Percentiles rank a stretch among this genome's conserved stretches.
These are phyloP conservation scores for Actinemys pallida DNA, from an alignment of 2,113 vertebrate genomes.

Conservation along the genomic window DNA sequence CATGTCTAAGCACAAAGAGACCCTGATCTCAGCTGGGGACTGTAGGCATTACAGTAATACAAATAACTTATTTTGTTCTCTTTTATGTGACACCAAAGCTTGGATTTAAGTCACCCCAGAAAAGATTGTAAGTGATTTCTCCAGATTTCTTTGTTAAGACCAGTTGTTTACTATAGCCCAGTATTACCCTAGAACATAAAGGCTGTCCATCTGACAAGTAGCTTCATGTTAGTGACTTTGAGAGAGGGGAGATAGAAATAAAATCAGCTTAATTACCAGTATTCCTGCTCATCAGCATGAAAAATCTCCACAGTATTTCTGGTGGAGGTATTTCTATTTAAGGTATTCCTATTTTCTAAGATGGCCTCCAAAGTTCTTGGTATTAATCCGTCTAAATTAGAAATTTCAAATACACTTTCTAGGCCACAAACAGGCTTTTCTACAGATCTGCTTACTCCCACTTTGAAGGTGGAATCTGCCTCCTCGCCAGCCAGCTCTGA, in stretches of 20 bases:
- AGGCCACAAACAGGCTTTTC: not conserved
- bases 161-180: not conserved
- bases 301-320: not conserved
- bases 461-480: not conserved
- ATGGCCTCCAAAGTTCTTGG: not conserved
- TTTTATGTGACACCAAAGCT: not conserved
- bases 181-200: not conserved
- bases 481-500: not conserved
- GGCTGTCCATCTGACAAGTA: not conserved
- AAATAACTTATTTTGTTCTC: not conserved
- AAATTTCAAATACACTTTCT: not conserved
- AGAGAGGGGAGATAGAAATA: not conserved
- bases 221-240: not conserved
- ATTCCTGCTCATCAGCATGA: not conserved
- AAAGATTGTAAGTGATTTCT: not conserved
- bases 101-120: not conserved
- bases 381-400: not conserved
- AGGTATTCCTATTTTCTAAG: not conserved
- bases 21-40: not conserved
- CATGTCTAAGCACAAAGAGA: not conserved
- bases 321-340: not conserved
- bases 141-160: not conserved
- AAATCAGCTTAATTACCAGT: not conserved
- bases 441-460: not conserved
- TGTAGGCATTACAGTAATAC: not conserved